Evolutionary conservation across 1,140 invertebrate genomes (phyloP).

Genomic region (Contarinia nasturtii): DNA sequence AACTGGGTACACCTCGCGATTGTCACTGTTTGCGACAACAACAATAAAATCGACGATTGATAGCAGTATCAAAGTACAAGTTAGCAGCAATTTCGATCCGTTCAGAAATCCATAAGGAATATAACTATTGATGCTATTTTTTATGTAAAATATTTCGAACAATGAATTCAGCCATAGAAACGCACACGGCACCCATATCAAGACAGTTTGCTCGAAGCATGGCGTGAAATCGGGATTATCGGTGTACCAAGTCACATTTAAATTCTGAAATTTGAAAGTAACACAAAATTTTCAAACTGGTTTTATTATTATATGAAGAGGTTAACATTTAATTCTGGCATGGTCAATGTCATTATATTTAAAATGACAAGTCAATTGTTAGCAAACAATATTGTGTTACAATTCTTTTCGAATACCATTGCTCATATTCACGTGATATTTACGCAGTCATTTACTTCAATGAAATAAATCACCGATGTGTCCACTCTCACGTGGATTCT

Average conservation of each 20-base stretch:
- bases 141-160: conserved; percentile 58
- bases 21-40: neutral
- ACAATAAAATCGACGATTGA: conserved; percentile 11
- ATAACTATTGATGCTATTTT: conserved; percentile 52
- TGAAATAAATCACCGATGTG: no score
- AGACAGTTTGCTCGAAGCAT: conserved; percentile 75
- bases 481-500: no score
- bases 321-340: no score
- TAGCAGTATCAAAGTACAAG: conserved; percentile 35
- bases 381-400: no score
- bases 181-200: conserved; percentile 70
- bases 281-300: no score
- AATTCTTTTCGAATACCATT: no score
- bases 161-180: conserved; percentile 64
- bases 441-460: no score
- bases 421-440: no score
- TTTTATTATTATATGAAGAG: no score
- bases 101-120: conserved; percentile 69
- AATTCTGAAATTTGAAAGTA: conserved; percentile 41
- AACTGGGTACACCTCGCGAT: conserved; percentile 21
- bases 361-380: no score
- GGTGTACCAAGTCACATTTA: conserved; percentile 57
- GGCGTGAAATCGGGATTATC: conserved; percentile 60
- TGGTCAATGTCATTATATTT: no score
- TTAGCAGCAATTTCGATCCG: conserved; percentile 56